phyloP scores from a whole-genome alignment of 2,113 vertebrate genomes.

The Lichenostomus cassidix region DNA sequence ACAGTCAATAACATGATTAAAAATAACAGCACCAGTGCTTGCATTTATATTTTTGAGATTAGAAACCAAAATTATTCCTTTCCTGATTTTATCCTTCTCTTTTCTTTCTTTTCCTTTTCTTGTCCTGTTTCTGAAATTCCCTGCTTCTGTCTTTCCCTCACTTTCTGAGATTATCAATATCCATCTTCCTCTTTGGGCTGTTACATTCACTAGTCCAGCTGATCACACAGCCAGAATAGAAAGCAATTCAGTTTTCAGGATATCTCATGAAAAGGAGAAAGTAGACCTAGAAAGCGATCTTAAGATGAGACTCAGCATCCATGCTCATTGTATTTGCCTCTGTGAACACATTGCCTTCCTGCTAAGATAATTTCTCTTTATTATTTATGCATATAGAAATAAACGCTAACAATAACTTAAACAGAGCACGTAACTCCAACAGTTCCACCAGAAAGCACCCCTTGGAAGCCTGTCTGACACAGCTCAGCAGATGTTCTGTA shows the following conservation, averaged over 20 bases:
- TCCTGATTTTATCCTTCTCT: background rate
- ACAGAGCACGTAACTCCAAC: background rate
- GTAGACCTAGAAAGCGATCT: background rate
- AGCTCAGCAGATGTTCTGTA: slow-evolving; percentile 13
- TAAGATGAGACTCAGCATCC: background rate
- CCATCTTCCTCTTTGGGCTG: background rate
- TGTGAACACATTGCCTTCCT: background rate
- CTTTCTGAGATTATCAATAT: background rate
- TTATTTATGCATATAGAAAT: slow-evolving; percentile 1
- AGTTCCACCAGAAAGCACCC: slow-evolving; percentile 3
- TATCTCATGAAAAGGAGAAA: background rate
- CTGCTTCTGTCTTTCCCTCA: background rate
- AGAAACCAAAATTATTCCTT: background rate
- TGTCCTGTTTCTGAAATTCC: background rate
- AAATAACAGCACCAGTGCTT: background rate
- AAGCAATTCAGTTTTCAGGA: background rate
- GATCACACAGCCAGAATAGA: background rate
- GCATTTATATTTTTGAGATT: background rate
- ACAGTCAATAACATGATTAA: background rate
- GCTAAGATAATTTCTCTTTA: background rate
- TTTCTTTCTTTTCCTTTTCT: background rate
- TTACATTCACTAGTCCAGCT: background rate
- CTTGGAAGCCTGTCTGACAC: slow-evolving; percentile 2
- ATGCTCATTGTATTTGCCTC: background rate
- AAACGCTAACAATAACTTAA: background rate